Evolutionary conservation across 92 coral and sea anemone species (phyloP), one percentile per base, ranked within the genome.

Genomic region (Ricordea florida): DNA sequence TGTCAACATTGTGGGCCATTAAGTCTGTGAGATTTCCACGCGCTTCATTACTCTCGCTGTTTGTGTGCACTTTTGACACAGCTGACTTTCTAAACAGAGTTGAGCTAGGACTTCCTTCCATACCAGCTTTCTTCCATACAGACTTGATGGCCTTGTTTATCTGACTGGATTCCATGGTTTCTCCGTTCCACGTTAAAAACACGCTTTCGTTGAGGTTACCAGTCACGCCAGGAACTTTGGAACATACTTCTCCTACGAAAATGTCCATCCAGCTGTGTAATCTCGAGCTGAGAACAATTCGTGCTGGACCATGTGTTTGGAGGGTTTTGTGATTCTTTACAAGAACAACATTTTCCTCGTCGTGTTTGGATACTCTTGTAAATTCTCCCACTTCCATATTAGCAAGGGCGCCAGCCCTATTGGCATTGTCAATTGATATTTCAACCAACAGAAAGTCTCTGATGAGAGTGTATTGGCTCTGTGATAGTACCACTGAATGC

Each of bases 261-360:
- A 69, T 31, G 10, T 66, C 42, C 66, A 78, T 24, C 86, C 82
- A 82, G 45, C 76, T 61, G 14, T 68, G 38, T 5, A 87, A 51
- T 26, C 62, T 87, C 2, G 38, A 2, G 65, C 48, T 75, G 27
- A 87, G 38, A 28, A 76, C 85, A 28, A 79, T 44, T 51, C 57
- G 71, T n/a, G 92, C 84, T 55, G 88, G 88, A 22, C 92, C 87
- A 44, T 81, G 84, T 47, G 69, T 66, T 25, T 56, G 53, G 9
- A 76, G 34, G 8, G 92, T 87, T 62, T 87, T 76, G 41, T 81
- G 92, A n/a, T 82, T 65, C 58, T 16, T 36, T 11, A 87, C 87
- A 50, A 24, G 45, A 41, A 81, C 63, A 30, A 87, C 79, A 25
- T 30, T 43, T 30, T 56, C 41, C 16, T 73, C 60, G 31, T 52